Evolutionary conservation across 2,113 vertebrate species (phyloP).

Genomic region (Chaetodon auriga): DNA sequence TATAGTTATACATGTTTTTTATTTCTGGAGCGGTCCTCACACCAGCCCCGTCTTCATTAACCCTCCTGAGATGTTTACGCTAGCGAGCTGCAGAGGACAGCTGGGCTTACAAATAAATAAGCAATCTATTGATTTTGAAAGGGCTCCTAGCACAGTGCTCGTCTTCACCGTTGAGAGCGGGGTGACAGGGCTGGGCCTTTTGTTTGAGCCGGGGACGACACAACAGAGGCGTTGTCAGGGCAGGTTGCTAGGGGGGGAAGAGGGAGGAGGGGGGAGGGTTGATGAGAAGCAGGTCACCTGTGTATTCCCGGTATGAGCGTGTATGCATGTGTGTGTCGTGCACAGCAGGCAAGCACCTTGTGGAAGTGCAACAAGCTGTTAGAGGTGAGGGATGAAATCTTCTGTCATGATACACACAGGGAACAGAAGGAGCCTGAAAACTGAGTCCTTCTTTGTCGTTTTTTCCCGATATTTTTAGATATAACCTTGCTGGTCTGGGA

Average conservation of each 20-base stretch:
- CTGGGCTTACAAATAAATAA: slow-evolving; percentile 58
- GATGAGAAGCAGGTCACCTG: slow-evolving; percentile 86
- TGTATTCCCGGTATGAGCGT: slow-evolving; percentile 54
- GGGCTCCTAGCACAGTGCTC: slow-evolving; percentile 35
- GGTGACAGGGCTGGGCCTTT: slow-evolving; percentile 59
- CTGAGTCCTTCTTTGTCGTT: not conserved
- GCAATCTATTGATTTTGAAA: slow-evolving; percentile 69
- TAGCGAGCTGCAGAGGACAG: slow-evolving; percentile 32
- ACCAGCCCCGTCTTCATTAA: not conserved
- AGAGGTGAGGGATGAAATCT: not conserved
- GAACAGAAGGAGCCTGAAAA: not conserved
- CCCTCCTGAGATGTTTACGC: slow-evolving; percentile 13
- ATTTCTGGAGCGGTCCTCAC: slow-evolving; percentile 1
- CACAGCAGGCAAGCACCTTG: slow-evolving; percentile 20
- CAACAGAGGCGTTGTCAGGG: slow-evolving; percentile 83
- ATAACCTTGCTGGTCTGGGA: not conserved
- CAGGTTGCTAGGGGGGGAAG: slow-evolving; percentile 74
- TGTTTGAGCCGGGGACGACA: slow-evolving; percentile 78
- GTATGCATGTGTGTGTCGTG: slow-evolving; percentile 29
- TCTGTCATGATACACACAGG: not conserved
- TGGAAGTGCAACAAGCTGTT: slow-evolving; percentile 2
- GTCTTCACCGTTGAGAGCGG: slow-evolving; percentile 23
- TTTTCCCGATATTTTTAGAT: not conserved
- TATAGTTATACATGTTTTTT: not conserved
- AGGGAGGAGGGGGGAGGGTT: slow-evolving; percentile 50